Evolutionary conservation across 2,888 invertebrate species (phyloP).

Genomic region (Erannis defoliaria): DNA sequence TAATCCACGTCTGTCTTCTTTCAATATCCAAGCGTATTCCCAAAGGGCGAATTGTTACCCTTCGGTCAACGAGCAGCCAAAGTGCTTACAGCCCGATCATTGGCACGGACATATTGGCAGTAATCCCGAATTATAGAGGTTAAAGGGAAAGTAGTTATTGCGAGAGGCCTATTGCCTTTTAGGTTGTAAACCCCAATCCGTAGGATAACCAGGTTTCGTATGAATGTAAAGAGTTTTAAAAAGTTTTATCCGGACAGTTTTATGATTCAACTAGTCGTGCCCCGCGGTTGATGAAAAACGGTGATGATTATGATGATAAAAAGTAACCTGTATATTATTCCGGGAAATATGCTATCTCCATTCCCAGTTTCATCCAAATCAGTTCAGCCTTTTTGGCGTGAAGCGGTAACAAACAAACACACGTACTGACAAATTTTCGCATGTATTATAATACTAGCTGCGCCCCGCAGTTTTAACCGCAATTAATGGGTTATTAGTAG

Average conservation of each 20-base stretch:
- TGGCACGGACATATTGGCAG: conserved; percentile 33
- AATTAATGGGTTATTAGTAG: no score
- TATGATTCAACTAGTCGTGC: neutral
- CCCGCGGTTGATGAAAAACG: no score
- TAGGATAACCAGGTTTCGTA: conserved; percentile 23
- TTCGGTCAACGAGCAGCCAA: conserved; percentile 41
- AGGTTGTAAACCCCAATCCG: conserved; percentile 19
- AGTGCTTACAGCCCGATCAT: conserved; percentile 45
- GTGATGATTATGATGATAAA: no score
- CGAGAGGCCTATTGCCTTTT: conserved; percentile 27
- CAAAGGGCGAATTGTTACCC: conserved; percentile 41
- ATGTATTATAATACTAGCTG: no score
- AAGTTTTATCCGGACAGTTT: conserved; percentile 9
- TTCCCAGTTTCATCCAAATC: no score
- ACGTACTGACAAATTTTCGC: no score
- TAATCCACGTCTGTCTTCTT: conserved; percentile 32
- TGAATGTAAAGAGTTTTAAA: conserved; percentile 12
- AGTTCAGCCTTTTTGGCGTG: no score
- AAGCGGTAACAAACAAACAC: no score
- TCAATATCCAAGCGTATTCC: conserved; percentile 36
- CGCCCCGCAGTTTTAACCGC: no score
- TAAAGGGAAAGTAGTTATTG: conserved; percentile 30
- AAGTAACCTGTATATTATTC: no score
- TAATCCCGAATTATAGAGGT: conserved; percentile 35
- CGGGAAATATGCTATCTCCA: no score